Base-by-base conservation (phyloP, 1,140 invertebrate genomes). In the Neotoxoptera formosana region DNA sequence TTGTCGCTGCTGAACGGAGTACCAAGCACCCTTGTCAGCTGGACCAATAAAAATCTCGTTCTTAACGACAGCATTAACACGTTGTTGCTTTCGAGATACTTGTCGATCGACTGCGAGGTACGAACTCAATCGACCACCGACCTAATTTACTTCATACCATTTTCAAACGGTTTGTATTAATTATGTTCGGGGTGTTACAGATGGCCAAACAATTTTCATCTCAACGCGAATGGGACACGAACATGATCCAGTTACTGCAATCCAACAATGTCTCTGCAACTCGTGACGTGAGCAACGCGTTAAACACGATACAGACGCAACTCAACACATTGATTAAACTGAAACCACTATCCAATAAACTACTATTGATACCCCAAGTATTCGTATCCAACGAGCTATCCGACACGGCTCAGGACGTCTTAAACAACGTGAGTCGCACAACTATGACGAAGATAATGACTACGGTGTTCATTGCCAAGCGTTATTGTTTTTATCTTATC, bases 1-100 rank as follows among this genome's bases (percentile, higher is more conserved):
- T 7, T 93, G 47, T 86, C 76, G 14, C 48, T 93, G 11, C 3
- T 93, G n/a, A 84, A 93, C 7, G 91, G 91, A 21, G 51, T 84
- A 11, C 76, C 76, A 25, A 51, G 48, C 34, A 86, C 47, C 0
- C 14, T 93, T 20, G 6, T 41, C 0, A 14, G 41, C n/a, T 93
- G 91, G 91, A 47, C 25, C 25, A 20, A 23, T 0, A 34, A 93
- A 20, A 84, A 53, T 14, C 0, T 67, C 14, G 1, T 20, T 30
- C 0, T 45, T 9, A 45, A 67, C 25, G 30, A 90, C 53, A 90
- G 41, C 56, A 20, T 67, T 30, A 90, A 67, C 53, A 7, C 25
- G 9, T 20, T 41, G 7, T 25, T 90, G 7, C 53, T 90, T 7
- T 90, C 89, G 25, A 45, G 56, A 90, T 90, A 90, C 17, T n/a